Evolutionary conservation across 1,140 invertebrate genomes (phyloP).

Genomic region (Batillaria attramentaria): DNA sequence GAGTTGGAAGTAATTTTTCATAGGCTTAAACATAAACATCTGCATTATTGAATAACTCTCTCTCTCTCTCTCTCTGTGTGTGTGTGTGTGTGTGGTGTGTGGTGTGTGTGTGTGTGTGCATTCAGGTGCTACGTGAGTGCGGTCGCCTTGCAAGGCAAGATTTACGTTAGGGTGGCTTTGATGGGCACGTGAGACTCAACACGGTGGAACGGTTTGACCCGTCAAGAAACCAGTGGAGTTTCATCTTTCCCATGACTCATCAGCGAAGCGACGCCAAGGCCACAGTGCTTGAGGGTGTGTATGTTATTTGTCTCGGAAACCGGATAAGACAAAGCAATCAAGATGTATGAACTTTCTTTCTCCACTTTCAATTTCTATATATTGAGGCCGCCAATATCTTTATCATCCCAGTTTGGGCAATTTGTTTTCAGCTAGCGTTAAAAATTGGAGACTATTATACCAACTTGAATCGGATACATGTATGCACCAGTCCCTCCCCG

Average conservation of each 20-base stretch:
- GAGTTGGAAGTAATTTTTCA: too few relatives aligned
- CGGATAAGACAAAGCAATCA: conserved; percentile 77
- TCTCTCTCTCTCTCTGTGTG: background rate
- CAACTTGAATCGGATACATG: conserved; percentile 56
- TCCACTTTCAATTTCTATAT: too few relatives aligned
- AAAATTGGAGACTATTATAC: too few relatives aligned
- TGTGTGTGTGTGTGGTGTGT: background rate
- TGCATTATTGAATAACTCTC: too few relatives aligned
- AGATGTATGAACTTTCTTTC: too few relatives aligned
- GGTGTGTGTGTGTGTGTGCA: background rate
- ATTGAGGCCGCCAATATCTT: too few relatives aligned
- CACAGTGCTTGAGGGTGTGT: conserved; percentile 74
- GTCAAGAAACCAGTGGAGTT: conserved; percentile 86
- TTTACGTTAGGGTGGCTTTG: conserved; percentile 83
- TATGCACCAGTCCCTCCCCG: conserved; percentile 34
- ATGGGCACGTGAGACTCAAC: conserved; percentile 88
- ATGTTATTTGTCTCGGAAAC: too few relatives aligned
- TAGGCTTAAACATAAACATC: too few relatives aligned
- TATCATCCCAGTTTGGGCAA: too few relatives aligned
- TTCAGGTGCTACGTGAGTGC: conserved; percentile 56
- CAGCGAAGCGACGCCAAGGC: conserved; percentile 84
- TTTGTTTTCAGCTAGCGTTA: too few relatives aligned
- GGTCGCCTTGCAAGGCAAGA: conserved; percentile 38
- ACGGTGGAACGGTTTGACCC: conserved; percentile 90
- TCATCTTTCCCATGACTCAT: conserved; percentile 71